Base-by-base conservation (phyloP, 2,888 invertebrate species). In the Mesochorus sp. region DNA sequence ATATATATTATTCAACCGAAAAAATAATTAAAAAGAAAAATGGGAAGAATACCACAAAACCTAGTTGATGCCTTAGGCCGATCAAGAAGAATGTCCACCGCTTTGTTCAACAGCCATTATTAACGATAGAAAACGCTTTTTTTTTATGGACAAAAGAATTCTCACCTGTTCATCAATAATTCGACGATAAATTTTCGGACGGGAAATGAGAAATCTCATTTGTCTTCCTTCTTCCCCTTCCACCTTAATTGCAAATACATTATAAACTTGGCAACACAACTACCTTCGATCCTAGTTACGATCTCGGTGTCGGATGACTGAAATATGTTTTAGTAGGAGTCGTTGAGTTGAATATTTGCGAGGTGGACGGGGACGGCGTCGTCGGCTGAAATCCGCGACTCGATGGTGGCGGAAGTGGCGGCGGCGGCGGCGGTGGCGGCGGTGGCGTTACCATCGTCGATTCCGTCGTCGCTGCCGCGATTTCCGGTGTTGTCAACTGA, bases 251-350 rank as follows among this genome's bases (percentile, higher is more conserved):
- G 57, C 53, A 37, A 53, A 31, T 17, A 72, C 66, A 51, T 81
- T 80, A 79, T 73, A 80, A 83, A 76, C 74, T 73, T 85, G 79
- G 67, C 64, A 82, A 76, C 79, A 76, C 76, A 79, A 81, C 85
- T 85, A 86, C 76, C 76, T 79, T 82, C 80, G 79, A 81, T 79
- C 76, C 49, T 76, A 82, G 85, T 89, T 89, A 90, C 81, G 89
- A 86, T 62, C 88, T 88, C 34, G 89, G 83, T 34, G 88, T 87
- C 59, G 89, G 82, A 57, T 90, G 88, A 76, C 80, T 87, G 81
- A 85, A 89, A 77, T 85, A 88, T 6, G 83, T 68, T 64, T 87
- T 87, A 64, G 83, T 85, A 67, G 79, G 81, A 2, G 82, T 76
- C 21, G 86, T 59, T 10, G 80, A 12, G 57, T 47, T 44, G 42